Evolutionary conservation across 2,888 invertebrate species (phyloP).

Genomic region (Lasioglossum villosulum): DNA sequence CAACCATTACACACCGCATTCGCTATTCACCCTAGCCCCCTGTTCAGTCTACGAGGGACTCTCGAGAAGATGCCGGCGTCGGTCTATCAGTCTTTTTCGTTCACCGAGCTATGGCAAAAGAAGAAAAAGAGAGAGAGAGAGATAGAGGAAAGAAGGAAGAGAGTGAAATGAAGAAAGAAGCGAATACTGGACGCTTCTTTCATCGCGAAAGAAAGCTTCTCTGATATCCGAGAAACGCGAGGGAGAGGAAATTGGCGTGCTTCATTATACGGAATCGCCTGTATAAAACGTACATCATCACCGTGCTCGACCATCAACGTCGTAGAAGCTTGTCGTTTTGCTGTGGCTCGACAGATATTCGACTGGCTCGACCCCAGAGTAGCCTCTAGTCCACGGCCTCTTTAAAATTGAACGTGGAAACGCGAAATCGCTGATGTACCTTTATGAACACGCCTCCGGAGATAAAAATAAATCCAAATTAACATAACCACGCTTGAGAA

Average conservation of each 20-base stretch:
- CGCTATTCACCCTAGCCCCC: conserved; percentile 42
- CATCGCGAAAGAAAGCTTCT: background rate
- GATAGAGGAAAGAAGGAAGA: background rate
- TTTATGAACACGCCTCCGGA: conserved; percentile 15
- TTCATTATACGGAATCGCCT: conserved; percentile 64
- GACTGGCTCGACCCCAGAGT: conserved; percentile 28
- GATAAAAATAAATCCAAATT: conserved; percentile 38
- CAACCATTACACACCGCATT: conserved; percentile 43
- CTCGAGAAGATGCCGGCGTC: conserved; percentile 14
- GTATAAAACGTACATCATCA: conserved; percentile 70
- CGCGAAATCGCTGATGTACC: conserved; percentile 16
- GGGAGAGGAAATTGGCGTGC: conserved; percentile 53
- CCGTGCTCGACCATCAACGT: conserved; percentile 48
- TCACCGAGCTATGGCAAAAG: background rate
- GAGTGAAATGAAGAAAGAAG: conserved; percentile 12
- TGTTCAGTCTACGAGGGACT: background rate
- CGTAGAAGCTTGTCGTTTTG: conserved; percentile 30
- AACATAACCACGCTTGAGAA: conserved; percentile 38
- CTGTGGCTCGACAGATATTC: conserved; percentile 42
- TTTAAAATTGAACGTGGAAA: conserved; percentile 70
- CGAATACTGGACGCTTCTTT: conserved; percentile 20
- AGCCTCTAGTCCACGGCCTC: conserved; percentile 22
- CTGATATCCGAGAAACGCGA: conserved; percentile 14
- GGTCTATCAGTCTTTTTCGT: conserved; percentile 18
- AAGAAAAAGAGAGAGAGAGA: background rate